phyloP scores from a whole-genome alignment of 2,113 vertebrate genomes.

The Ciconia stormi region DNA sequence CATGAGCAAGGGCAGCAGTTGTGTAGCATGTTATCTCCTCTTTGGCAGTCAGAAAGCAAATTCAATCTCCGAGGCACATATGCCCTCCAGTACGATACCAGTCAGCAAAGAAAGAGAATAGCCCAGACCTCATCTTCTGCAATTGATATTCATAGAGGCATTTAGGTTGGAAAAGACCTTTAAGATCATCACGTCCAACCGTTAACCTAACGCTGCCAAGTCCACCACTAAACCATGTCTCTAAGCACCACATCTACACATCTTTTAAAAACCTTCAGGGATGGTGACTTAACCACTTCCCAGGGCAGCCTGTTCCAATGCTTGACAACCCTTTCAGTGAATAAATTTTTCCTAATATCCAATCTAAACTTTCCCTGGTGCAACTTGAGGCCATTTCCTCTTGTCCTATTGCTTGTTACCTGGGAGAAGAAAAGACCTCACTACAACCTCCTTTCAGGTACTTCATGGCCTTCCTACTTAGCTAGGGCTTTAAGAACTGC shows the following conservation, averaged over 20 bases:
- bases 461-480: background rate
- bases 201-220: background rate
- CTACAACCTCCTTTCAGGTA: background rate
- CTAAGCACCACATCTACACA: accelerated
- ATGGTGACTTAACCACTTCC: accelerated
- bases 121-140: background rate
- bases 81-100: background rate
- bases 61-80: background rate
- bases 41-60: background rate
- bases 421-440: background rate
- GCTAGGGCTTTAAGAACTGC: background rate
- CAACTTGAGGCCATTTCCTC: background rate
- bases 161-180: background rate
- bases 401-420: background rate
- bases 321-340: background rate
- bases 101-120: background rate
- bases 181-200: background rate
- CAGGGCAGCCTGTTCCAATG: background rate
- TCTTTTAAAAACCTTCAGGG: background rate
- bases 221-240: background rate
- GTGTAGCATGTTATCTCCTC: background rate
- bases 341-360: background rate
- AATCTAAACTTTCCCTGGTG: background rate
- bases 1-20: background rate
- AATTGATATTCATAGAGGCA: background rate